A percentile compares a stretch with the other conserved stretches of the same genome.
phyloP scores from a whole-genome alignment of 1,140 invertebrate species.

The Harpegnathos saltator region DNA sequence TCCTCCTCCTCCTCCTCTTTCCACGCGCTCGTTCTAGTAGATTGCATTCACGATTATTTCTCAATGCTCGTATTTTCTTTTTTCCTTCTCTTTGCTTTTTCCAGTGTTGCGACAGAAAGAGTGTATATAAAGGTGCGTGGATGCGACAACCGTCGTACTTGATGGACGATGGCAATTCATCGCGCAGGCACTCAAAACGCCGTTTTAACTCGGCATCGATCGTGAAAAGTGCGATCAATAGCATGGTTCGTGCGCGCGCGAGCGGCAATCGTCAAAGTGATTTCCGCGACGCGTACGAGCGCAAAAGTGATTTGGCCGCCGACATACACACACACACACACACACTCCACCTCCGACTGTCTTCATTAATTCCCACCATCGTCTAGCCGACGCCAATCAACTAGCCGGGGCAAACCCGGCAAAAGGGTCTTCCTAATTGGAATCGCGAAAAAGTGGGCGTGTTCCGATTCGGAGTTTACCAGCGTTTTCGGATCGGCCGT shows the following conservation, averaged over 20 bases:
- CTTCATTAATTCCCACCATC: constrained; percentile 75
- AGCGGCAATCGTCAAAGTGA: constrained; percentile 22
- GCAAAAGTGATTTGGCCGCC: constrained; percentile 45
- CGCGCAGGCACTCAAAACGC: no score
- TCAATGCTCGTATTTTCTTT: constrained; percentile 47
- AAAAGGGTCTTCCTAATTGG: constrained; percentile 77
- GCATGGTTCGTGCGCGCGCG: background rate
- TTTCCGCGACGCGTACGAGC: constrained; percentile 21
- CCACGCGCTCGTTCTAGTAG: background rate
- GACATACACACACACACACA: constrained; percentile 25
- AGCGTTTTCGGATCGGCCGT: constrained; percentile 63
- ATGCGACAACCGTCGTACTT: no score
- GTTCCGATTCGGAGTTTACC: constrained; percentile 57
- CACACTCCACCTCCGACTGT: constrained; percentile 63
- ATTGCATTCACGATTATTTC: constrained; percentile 35
- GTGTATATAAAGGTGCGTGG: constrained; percentile 20
- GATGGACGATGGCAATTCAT: no score
- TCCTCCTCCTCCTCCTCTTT: background rate
- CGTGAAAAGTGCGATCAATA: background rate
- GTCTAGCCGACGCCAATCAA: constrained; percentile 72
- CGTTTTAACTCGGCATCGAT: no score
- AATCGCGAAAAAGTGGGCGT: constrained; percentile 81
- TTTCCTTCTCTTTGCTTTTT: background rate
- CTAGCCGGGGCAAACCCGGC: constrained; percentile 66
- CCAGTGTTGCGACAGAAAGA: constrained; percentile 1